phyloP scores from a whole-genome alignment of 92 coral and sea anemone genomes.

The Porites evermanni region DNA sequence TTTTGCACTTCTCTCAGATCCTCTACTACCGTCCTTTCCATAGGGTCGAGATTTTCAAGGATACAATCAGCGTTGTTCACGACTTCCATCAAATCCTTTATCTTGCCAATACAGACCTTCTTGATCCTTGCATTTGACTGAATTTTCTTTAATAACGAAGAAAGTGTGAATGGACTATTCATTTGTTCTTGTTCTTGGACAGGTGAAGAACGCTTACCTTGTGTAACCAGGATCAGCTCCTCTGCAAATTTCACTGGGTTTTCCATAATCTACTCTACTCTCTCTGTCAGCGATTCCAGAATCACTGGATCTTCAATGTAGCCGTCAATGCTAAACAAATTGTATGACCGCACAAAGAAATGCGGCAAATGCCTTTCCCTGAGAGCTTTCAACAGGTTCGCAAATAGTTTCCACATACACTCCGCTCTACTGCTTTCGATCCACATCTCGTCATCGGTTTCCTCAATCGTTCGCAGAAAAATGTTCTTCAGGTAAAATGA shows the following conservation, averaged over 20 bases:
- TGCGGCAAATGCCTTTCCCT: slow-evolving; percentile 54
- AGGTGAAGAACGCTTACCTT: not conserved
- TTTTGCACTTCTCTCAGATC: not conserved
- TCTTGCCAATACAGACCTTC: not conserved
- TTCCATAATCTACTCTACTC: slow-evolving; percentile 44
- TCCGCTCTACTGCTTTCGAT: slow-evolving; percentile 56
- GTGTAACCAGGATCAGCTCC: not conserved
- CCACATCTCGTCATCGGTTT: slow-evolving; percentile 65
- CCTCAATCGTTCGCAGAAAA: slow-evolving; percentile 61
- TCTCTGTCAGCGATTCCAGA: slow-evolving; percentile 48
- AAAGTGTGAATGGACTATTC: not conserved
- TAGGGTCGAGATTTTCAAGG: not conserved
- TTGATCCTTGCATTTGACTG: not conserved
- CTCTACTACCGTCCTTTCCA: not conserved
- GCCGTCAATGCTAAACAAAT: slow-evolving; percentile 54
- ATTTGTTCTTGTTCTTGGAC: not conserved
- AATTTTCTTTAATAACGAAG: too few relatives aligned
- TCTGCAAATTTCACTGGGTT: slow-evolving; percentile 55
- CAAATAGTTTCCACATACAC: slow-evolving; percentile 72
- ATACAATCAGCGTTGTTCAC: not conserved
- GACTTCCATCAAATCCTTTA: not conserved
- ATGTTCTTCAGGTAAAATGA: slow-evolving; percentile 75
- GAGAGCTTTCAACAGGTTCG: slow-evolving; percentile 53
- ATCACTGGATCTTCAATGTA: slow-evolving; percentile 49
- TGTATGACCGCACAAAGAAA: slow-evolving; percentile 63